phyloP scores from a whole-genome alignment of 2,797 vertebrate genomes.

The Pangasius larnaudii region DNA sequence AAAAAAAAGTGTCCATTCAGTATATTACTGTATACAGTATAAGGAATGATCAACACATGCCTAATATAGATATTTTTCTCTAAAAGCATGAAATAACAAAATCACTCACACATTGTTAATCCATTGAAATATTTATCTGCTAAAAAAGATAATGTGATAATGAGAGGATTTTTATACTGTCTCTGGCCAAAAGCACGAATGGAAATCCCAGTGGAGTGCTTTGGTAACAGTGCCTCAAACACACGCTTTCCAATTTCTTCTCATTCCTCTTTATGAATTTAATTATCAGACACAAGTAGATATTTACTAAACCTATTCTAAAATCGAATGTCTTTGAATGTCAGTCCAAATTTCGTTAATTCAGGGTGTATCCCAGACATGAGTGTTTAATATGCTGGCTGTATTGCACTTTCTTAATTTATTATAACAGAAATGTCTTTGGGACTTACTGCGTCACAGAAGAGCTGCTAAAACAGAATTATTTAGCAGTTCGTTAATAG shows the following conservation, averaged over 20 bases:
- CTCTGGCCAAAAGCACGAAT: background rate
- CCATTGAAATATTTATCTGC: background rate
- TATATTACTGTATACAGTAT: background rate
- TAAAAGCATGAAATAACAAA: background rate
- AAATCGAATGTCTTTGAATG: background rate
- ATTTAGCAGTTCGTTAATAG: background rate
- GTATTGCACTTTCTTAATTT: background rate
- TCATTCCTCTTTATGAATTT: background rate
- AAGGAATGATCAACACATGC: background rate
- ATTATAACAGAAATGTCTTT: background rate
- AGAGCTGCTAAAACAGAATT: background rate
- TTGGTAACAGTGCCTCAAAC: background rate
- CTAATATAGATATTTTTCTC: background rate
- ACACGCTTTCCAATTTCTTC: background rate
- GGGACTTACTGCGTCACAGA: background rate
- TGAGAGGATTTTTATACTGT: background rate
- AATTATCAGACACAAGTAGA: background rate
- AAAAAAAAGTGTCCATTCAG: background rate
- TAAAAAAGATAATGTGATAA: background rate
- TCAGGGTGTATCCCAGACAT: background rate
- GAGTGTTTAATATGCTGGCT: background rate
- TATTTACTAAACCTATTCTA: background rate
- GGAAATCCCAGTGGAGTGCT: background rate
- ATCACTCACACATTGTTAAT: background rate
- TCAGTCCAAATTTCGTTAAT: background rate